Evolutionary conservation across 2,888 invertebrate genomes (phyloP), one percentile per base, ranked within the genome.

Genomic region (Philaethria dido): DNA sequence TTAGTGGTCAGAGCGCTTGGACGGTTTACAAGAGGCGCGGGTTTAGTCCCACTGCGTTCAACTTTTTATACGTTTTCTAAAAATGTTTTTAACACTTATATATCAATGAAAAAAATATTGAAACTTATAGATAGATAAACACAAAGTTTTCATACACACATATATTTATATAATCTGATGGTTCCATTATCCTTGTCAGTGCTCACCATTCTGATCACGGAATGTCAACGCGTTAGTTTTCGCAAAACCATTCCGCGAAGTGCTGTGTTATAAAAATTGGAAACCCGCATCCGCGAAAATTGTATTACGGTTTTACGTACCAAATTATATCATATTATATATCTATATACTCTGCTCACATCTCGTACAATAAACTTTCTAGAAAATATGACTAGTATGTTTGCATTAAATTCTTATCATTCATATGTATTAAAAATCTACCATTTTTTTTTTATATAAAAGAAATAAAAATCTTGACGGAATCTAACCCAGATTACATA

Each of bases 191-290:
- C 18, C 20, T 22, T n/a, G 60, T 25, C 59, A 42, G 42, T 25
- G 16, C 25, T 29, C 60, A 16, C 29, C 25, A 69, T 42, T 47
- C 62, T 55, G 55, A 39, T 66, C 48, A 66, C 62, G 66, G 45
- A 67, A 63, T 67, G 62, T 50, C 42, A 50, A 62, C 62, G 33
- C 50, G 57, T 62, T 66, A 39, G 55, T 57, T 57, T 55, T 50
- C 42, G 29, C 47, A 57, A 50, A 57, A 57, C 57, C 62, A 67
- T 67, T 57, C 39, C 29, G 44, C 33, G 33, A 44, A 45, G 47
- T 55, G 48, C 62, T 66, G 60, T 45, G 45, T 60, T 45, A 60
- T 60, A 60, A 45, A 60, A 60, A 60, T 60, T 60, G 45, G 44
- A 62, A 62, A 36, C 50, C 16, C 29, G 45, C 48, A 36, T 16